phyloP scores from a whole-genome alignment of 2,113 vertebrate genomes.

The Nothoprocta perdicaria region DNA sequence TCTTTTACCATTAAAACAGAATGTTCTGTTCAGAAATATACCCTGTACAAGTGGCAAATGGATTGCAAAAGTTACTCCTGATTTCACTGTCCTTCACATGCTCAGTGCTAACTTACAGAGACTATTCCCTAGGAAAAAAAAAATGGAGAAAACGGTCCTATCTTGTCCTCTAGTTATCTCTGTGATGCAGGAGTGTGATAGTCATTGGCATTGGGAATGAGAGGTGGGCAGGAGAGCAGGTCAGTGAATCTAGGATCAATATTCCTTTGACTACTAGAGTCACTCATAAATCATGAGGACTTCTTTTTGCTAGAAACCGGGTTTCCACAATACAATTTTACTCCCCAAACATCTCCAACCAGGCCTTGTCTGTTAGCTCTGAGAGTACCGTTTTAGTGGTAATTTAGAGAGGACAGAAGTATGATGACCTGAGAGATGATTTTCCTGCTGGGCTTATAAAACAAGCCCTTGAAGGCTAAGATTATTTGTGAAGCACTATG shows the following conservation, averaged over 20 bases:
- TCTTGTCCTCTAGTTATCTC: neutral
- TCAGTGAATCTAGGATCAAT: neutral
- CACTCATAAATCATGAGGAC: accelerated
- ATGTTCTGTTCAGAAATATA: neutral
- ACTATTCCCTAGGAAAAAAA: neutral
- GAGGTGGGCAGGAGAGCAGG: neutral
- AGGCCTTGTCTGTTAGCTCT: accelerated
- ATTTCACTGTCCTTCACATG: neutral
- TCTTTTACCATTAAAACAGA: neutral
- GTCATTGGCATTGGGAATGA: neutral
- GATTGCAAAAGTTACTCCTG: neutral
- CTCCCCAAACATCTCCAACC: accelerated
- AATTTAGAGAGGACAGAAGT: neutral
- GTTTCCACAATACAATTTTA: neutral
- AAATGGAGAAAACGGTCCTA: neutral
- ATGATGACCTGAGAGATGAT: neutral
- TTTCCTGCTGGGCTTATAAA: neutral
- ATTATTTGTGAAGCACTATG: neutral
- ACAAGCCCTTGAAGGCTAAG: neutral
- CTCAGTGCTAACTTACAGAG: neutral
- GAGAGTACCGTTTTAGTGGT: neutral
- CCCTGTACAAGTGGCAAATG: neutral
- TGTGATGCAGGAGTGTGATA: neutral
- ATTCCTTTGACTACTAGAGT: neutral
- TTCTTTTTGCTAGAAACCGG: neutral